Evolutionary conservation across 2,113 vertebrate species (phyloP).

Genomic region (Ammodramus savannarum): DNA sequence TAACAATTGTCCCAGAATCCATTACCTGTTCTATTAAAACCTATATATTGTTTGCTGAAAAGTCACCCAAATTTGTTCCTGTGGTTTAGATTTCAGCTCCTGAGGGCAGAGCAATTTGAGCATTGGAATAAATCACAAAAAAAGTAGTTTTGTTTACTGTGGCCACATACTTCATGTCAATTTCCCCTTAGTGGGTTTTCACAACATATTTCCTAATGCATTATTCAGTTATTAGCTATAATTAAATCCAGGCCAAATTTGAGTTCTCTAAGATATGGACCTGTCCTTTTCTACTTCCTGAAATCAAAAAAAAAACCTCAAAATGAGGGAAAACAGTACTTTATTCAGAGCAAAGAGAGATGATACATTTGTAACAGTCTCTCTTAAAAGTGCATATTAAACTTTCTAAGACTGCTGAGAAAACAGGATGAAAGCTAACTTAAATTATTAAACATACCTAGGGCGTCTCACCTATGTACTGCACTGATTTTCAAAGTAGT

Average conservation of each 20-base stretch:
- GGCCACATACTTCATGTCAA: background rate
- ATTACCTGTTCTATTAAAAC: background rate
- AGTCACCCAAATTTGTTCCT: background rate
- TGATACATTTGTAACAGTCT: background rate
- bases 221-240: background rate
- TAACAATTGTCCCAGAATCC: background rate
- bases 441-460: constrained; percentile 31
- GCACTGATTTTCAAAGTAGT: background rate
- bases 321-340: background rate
- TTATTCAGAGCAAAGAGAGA: background rate
- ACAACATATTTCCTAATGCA: background rate
- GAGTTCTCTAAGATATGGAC: background rate
- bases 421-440: background rate
- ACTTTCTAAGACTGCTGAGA: background rate
- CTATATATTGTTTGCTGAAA: background rate
- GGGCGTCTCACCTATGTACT: background rate
- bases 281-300: background rate
- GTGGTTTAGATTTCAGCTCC: background rate
- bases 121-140: background rate
- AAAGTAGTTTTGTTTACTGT: background rate
- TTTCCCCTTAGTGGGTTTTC: background rate
- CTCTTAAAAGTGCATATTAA: background rate
- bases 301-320: background rate
- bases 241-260: background rate
- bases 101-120: background rate